Conservation (phyloP, 2,888 invertebrate genomes). For the Phyto melanocephala region DNA sequence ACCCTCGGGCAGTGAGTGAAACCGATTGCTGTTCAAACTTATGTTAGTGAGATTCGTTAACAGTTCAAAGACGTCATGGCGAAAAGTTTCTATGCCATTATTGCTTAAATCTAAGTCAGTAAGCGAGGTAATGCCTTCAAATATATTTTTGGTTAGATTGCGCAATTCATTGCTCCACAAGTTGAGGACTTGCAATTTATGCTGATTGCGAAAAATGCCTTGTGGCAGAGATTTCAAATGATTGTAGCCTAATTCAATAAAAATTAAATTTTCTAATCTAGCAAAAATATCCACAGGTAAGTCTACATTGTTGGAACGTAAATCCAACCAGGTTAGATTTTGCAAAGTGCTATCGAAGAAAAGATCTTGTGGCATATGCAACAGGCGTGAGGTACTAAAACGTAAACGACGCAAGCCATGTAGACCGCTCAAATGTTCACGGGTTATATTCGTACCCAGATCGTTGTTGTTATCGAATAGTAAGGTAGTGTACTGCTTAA, state of each 20-base stretch:
- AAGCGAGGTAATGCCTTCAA: conserved; percentile 83
- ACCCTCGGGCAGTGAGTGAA: conserved; percentile 82
- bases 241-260: conserved; percentile 85
- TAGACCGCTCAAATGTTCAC: conserved; percentile 82
- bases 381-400: conserved; percentile 82
- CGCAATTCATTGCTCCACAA: conserved; percentile 85
- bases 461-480: conserved; percentile 81
- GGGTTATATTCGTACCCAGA: conserved; percentile 80
- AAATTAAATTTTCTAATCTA: conserved; percentile 81
- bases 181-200: conserved; percentile 82
- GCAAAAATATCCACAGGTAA: conserved; percentile 81
- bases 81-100: conserved; percentile 83
- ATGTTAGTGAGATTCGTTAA: conserved; percentile 83
- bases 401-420: conserved; percentile 81
- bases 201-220: conserved; percentile 82
- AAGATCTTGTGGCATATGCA: conserved; percentile 82
- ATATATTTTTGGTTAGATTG: conserved; percentile 82
- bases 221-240: conserved; percentile 82
- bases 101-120: conserved; percentile 84
- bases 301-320: conserved; percentile 82
- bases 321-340: conserved; percentile 83
- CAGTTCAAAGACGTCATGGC: conserved; percentile 82
- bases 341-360: conserved; percentile 80
- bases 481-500: conserved; percentile 77
- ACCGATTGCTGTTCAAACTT: conserved; percentile 84